phyloP scores from a whole-genome alignment of 1,140 invertebrate genomes.

The Drosophila sp. region DNA sequence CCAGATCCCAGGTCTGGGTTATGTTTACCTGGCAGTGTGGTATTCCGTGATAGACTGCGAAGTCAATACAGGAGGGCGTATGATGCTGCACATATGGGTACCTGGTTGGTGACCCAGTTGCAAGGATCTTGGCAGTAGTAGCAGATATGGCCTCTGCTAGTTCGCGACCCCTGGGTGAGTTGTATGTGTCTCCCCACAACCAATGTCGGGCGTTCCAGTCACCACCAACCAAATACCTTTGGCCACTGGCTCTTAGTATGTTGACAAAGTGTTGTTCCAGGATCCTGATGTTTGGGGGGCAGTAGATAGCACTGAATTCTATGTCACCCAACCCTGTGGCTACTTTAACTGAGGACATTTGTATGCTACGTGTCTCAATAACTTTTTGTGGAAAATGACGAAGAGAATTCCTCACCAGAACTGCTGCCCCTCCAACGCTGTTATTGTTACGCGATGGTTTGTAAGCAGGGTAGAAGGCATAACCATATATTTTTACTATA shows the following conservation, averaged over 20 bases:
- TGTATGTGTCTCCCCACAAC: constrained; percentile 35
- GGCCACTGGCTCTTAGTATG: constrained; percentile 6
- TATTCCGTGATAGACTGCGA: constrained; percentile 27
- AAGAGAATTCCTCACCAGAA: background rate
- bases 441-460: background rate
- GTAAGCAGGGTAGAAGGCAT: background rate
- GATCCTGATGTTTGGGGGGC: no score
- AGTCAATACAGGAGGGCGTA: constrained; percentile 19
- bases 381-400: background rate
- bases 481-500: background rate
- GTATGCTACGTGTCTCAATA: background rate
- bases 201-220: constrained; percentile 35
- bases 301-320: no score
- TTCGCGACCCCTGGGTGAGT: constrained; percentile 3
- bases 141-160: constrained; percentile 4
- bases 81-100: constrained; percentile 28
- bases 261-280: constrained; percentile 1
- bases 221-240: constrained; percentile 32
- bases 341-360: background rate
- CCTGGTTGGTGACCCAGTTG: constrained; percentile 24
- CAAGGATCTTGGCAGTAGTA: constrained; percentile 20
- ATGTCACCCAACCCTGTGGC: no score
- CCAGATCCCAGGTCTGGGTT: constrained; percentile 20
- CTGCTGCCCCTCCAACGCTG: background rate
- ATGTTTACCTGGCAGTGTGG: constrained; percentile 10